Base-by-base conservation (phyloP, 2,113 vertebrate genomes). In the Cyphomyrus discorhynchus region DNA sequence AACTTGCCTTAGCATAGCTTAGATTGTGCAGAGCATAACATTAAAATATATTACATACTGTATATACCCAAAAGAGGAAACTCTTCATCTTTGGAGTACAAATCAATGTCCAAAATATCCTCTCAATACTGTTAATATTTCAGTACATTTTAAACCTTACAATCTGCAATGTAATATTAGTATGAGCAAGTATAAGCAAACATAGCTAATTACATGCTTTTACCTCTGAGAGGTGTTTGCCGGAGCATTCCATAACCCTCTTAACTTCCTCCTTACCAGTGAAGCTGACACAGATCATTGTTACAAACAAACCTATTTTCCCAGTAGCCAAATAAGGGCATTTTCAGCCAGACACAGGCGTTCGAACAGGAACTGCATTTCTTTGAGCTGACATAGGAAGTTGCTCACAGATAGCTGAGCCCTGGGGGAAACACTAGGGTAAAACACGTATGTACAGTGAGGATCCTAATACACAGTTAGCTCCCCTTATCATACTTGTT, bases 311-410 rank as follows among this genome's bases (percentile, higher is more conserved):
- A 70, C 77, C 46, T 47, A 82, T 74, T 89, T 74, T 88, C 88
- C 88, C 77, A 90, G 91, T 90, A 90, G 90, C 93, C 93, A 93
- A 93, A 93, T 93, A 93, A 93, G 93, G 93, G 89, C 92, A 93
- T 91, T 85, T 89, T 89, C 89, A 62, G 89, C 82, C 50, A 47
- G 89, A 91, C 88, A 86, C 90, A 90, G 77, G 62, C 91, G 87
- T 91, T 74, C 88, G 87, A 91, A 89, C 89, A 93, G 93, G 93
- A 93, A 93, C 92, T 93, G 88, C 86, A 58, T 90, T 92, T 92
- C 90, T 89, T 87, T 91, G 91, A 91, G 90, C 92, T 91, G 91
- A 91, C 88, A 93, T 91, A 93, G 92, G 93, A 93, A 93, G 91
- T 92, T 88, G 89, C 86, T 91, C 91, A 91, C 86, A 93, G 90